Base-by-base conservation (phyloP, 2,113 vertebrate genomes). In the Sebastes fasciatus region DNA sequence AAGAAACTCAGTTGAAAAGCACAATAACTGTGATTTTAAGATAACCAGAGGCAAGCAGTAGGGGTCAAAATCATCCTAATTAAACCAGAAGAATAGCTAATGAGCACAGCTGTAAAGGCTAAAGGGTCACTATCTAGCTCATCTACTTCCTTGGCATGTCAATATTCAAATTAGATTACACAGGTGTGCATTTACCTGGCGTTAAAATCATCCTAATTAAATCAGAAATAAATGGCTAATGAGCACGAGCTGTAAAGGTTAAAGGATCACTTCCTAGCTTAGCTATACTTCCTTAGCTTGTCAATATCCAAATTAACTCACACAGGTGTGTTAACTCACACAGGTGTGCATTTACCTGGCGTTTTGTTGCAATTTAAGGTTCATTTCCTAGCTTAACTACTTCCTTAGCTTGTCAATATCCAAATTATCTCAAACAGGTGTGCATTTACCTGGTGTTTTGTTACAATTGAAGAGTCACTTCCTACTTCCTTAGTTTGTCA, bases 331-430 rank as follows among this genome's bases (percentile, higher is more conserved):
- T 34, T 34, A 34, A 34, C 14, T 17, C 2, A 5, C 21, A 69
- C 64, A 83, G 65, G 69, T 79, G 81, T 60, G 57, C 12, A 2
- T 73, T 74, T 51, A 75, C 7, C 45, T 86, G 68, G 12, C 16
- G 43, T 11, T 61, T 2, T 21, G 34, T 34, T 34, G 34, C 34
- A 34, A 34, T 34, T 34, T 34, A 34, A 34, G 34, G 34, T 34
- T 34, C 34, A 34, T 34, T 34, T 34, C 34, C 34, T 34, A 34
- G 34, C 34, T 34, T 34, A 34, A 4, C 3, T 34, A 34, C 34
- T 34, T 34, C 34, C 34, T 34, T 34, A 34, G 34, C 34, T 34
- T 34, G 34, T 34, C 34, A 34, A 34, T 34, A 34, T 34, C 34
- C 34, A 34, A 34, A 34, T 34, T 34, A 34, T 34, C 34, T 34